Evolutionary conservation across 2,888 invertebrate genomes (phyloP), one percentile per base, ranked within the genome.

Genomic region (Diarsia rubi): DNA sequence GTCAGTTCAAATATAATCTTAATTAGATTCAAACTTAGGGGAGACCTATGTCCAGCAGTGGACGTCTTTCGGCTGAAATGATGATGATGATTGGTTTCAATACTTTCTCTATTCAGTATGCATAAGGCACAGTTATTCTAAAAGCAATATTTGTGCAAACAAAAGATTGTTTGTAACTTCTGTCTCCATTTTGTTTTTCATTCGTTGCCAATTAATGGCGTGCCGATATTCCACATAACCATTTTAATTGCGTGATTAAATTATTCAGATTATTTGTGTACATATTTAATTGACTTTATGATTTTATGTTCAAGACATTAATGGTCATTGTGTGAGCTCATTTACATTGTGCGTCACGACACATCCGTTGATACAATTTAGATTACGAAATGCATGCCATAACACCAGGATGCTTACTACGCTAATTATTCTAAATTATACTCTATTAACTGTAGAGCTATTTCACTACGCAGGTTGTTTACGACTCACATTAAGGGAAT

Each of bases 341-440:
- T 79, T 74, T 69, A 74, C 65, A 79, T 70, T 42, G 65, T 66
- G 60, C 59, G 81, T 76, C 81, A 83, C 68, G 68, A 76, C 70
- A 85, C 64, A 78, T 85, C 83, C 72, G 72, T 57, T 60, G 70
- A 71, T 49, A 79, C 49, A 73, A 84, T 78, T 74, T 73, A 80
- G 62, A 81, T 81, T 72, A 70, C 63, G 67, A 77, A 72, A 69
- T 62, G 64, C 66, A 69, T 79, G 77, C 73, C 65, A 64, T 66
- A 63, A 73, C 68, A 73, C 54, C 63, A 74, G 68, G 70, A 68
- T 70, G 63, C 24, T 66, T 66, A 60, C n/a, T 31, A 47, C 12
- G 54, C 52, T 68, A 78, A 78, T 78, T 83, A 72, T 71, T 71
- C 70, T 81, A 81, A 78, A 82, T 83, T 81, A 60, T 54, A 70